Percentiles rank a stretch among this genome's conserved stretches.
phyloP scores from a whole-genome alignment of 2,888 invertebrate genomes.

The Dryomyza anilis region DNA sequence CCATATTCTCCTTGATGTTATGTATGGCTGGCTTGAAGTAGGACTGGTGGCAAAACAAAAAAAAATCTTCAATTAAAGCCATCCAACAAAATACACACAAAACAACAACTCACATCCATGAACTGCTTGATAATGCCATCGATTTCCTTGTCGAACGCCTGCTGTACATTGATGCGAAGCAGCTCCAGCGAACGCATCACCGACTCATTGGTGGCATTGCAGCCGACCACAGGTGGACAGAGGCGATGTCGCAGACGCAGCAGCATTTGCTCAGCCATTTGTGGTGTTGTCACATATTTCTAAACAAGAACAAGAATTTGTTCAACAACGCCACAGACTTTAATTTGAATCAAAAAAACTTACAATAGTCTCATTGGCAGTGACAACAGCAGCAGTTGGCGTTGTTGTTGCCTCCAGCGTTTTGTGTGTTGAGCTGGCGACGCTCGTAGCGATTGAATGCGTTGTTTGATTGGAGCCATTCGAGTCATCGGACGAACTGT shows the following conservation, averaged over 20 bases:
- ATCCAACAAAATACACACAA: too few species aligned
- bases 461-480: conserved; percentile 60
- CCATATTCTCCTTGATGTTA: conserved; percentile 68
- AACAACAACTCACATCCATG: conserved; percentile 63
- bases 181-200: conserved; percentile 65
- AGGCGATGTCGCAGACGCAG: conserved; percentile 55
- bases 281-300: conserved; percentile 56
- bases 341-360: too few species aligned
- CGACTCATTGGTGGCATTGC: conserved; percentile 50
- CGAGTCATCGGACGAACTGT: conserved; percentile 59
- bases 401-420: conserved; percentile 23
- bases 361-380: conserved; percentile 35
- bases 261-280: conserved; percentile 57
- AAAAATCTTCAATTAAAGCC: neutral
- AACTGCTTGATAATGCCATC: conserved; percentile 67
- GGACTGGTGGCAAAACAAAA: conserved; percentile 61
- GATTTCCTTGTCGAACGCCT: conserved; percentile 67
- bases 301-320: too few species aligned
- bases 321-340: too few species aligned
- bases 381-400: too few species aligned
- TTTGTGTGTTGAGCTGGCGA: conserved; percentile 34
- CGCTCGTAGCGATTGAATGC: conserved; percentile 55
- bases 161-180: conserved; percentile 67
- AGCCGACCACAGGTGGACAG: conserved; percentile 46
- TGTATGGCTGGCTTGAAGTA: conserved; percentile 69